These are phyloP conservation scores for Diadegma fenestrale DNA, from an alignment of 2,888 invertebrate genomes.

Conservation along the genomic window DNA sequence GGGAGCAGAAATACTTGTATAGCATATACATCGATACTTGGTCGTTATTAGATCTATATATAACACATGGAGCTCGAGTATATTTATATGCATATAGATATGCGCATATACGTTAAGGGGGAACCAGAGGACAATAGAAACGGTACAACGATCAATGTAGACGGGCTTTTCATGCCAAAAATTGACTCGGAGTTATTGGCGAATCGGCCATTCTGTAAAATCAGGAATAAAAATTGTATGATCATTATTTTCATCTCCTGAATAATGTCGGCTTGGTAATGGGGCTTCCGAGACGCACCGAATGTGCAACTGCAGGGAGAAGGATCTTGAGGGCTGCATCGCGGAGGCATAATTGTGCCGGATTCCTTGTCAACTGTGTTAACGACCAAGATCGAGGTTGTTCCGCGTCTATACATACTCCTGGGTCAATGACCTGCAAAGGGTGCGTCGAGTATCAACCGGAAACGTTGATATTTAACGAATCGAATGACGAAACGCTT, in stretches of 20 bases:
- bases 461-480: not conserved
- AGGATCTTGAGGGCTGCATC: slow-evolving; percentile 70
- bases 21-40: slow-evolving; percentile 49
- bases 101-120: slow-evolving; percentile 1
- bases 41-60: slow-evolving; percentile 38
- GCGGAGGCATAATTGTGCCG: slow-evolving; percentile 77
- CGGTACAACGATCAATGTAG: not conserved
- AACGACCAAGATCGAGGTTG: slow-evolving; percentile 74
- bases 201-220: not conserved
- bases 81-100: slow-evolving; percentile 13
- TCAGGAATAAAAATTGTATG: not conserved
- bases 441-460: not conserved
- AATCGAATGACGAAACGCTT: not conserved
- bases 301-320: slow-evolving; percentile 77
- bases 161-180: slow-evolving; percentile 1
- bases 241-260: not conserved
- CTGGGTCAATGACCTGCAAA: not conserved
- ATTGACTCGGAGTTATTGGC: not conserved
- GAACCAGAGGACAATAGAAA: not conserved
- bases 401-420: not conserved
- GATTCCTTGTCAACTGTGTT: slow-evolving; percentile 79
- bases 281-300: slow-evolving; percentile 66
- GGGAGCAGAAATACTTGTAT: slow-evolving; percentile 23
- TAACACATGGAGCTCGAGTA: slow-evolving; percentile 16
- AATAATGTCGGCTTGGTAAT: not conserved